Conservation (phyloP, 2,113 vertebrate species). For the Hydrochoerus hydrochaeris region DNA sequence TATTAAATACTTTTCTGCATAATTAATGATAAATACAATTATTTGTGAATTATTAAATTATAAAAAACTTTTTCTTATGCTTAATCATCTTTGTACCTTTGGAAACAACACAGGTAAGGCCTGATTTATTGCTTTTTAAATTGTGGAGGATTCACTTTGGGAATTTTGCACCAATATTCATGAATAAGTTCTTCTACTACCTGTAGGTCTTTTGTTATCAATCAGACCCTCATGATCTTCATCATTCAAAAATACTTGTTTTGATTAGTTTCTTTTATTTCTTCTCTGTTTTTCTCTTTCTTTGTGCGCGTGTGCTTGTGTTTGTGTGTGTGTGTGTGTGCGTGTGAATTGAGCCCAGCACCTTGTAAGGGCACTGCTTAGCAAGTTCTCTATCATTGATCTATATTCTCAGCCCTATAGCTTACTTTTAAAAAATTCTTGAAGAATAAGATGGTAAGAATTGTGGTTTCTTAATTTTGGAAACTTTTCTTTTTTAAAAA, state of each 20-base stretch:
- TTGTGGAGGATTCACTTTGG: not conserved
- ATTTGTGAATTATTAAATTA: slow-evolving; percentile 25
- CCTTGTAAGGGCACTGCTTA: not conserved
- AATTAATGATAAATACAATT: not conserved
- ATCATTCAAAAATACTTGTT: not conserved
- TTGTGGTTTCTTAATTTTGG: not conserved
- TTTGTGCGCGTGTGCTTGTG: not conserved
- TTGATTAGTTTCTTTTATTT: not conserved
- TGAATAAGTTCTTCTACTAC: not conserved
- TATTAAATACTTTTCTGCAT: not conserved
- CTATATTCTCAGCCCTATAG: not conserved
- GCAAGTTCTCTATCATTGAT: not conserved
- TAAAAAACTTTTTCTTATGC: not conserved
- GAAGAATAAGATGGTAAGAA: not conserved
- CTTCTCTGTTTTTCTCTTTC: not conserved
- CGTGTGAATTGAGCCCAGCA: not conserved
- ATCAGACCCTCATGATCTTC: not conserved
- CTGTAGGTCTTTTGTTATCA: not conserved
- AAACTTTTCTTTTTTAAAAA: not conserved
- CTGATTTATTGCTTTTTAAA: not conserved
- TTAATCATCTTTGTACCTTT: slow-evolving; percentile 14
- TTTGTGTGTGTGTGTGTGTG: not conserved
- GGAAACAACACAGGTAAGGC: not conserved
- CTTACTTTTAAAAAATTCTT: not conserved
- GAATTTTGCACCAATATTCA: not conserved